phyloP scores from a whole-genome alignment of 1,140 invertebrate genomes.

The Linepithema humile region DNA sequence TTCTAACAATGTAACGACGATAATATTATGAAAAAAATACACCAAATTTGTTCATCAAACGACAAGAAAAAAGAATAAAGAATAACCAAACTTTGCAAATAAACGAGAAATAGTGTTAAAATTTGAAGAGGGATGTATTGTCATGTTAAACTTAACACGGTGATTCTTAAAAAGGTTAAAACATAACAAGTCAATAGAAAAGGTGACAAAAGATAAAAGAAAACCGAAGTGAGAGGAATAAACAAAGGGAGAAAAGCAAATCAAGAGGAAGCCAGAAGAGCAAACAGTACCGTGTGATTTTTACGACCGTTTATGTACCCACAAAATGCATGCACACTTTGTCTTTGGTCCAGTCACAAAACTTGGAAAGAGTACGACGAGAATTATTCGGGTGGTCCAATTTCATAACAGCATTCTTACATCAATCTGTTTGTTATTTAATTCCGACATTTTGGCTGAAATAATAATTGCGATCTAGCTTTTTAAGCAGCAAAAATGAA shows the following conservation, averaged over 20 bases:
- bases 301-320: slow-evolving; percentile 10
- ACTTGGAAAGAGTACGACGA: not conserved
- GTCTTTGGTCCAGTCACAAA: not conserved
- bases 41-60: not conserved
- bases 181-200: too few relatives aligned
- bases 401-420: not conserved
- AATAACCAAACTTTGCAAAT: not conserved
- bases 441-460: not conserved
- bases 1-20: not conserved
- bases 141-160: too few relatives aligned
- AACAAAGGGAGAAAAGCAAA: slow-evolving; percentile 6
- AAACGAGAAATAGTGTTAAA: not conserved
- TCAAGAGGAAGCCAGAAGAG: not conserved
- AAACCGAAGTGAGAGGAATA: not conserved
- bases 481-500: not conserved
- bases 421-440: not conserved
- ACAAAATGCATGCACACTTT: not conserved
- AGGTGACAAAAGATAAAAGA: not conserved
- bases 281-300: slow-evolving; percentile 10
- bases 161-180: too few relatives aligned
- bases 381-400: not conserved
- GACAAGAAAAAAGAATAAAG: not conserved
- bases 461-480: not conserved
- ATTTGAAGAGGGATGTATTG: not conserved
- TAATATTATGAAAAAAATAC: too few relatives aligned